phyloP scores from a whole-genome alignment of 2,888 invertebrate genomes.

The Heliconius aoede region DNA sequence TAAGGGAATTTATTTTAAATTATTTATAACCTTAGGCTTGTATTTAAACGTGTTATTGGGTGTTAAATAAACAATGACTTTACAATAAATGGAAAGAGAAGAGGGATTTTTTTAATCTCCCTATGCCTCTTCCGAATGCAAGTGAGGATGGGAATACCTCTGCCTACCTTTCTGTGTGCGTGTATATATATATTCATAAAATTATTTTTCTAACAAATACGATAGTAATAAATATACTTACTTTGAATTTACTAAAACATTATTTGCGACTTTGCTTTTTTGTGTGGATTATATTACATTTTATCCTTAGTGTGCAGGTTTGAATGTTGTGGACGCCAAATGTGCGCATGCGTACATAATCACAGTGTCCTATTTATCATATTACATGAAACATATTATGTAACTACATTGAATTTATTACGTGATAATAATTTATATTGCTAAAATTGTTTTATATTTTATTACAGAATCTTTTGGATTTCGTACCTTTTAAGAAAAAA shows the following conservation, averaged over 20 bases:
- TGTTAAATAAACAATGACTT: not conserved
- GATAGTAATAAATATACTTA: not conserved
- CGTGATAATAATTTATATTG: not conserved
- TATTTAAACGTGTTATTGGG: not conserved
- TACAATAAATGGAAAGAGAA: not conserved
- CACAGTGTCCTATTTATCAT: slow-evolving; percentile 53
- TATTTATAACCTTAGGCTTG: too few relatives aligned
- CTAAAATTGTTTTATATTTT: not conserved
- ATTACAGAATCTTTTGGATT: too few relatives aligned
- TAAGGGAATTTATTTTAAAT: too few relatives aligned
- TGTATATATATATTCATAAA: not conserved
- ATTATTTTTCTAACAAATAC: not conserved
- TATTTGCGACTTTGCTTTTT: slow-evolving; percentile 26
- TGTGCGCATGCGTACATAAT: slow-evolving; percentile 52
- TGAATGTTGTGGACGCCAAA: slow-evolving; percentile 56
- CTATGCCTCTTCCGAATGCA: too few relatives aligned
- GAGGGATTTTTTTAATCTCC: too few relatives aligned
- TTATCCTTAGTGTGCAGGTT: slow-evolving; percentile 41
- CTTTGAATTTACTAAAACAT: not conserved
- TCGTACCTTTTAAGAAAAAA: too few relatives aligned
- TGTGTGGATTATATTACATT: slow-evolving; percentile 54
- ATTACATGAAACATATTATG: slow-evolving; percentile 46
- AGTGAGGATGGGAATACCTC: too few relatives aligned
- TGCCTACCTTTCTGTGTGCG: too few relatives aligned
- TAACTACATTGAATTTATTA: slow-evolving; percentile 31